phyloP scores from a whole-genome alignment of 2,888 invertebrate species.

The Philereme transversata region DNA sequence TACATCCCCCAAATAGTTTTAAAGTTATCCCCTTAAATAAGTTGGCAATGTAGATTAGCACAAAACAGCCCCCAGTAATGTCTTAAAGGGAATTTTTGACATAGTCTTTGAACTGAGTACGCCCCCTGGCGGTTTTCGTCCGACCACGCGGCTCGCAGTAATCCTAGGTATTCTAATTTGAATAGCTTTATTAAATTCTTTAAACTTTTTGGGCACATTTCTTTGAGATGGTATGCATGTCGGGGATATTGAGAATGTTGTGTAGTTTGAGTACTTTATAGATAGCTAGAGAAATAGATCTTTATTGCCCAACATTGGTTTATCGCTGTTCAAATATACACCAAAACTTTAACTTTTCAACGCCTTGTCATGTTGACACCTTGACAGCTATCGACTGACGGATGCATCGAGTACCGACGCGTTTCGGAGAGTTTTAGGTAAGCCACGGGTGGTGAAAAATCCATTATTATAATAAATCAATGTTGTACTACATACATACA shows the following conservation, averaged over 20 bases:
- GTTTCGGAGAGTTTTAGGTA: too few relatives aligned
- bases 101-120: constrained; percentile 34
- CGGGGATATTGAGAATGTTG: background rate
- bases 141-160: constrained; percentile 8
- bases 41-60: constrained; percentile 28
- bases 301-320: too few relatives aligned
- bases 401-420: too few relatives aligned
- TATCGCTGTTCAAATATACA: too few relatives aligned
- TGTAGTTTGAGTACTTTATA: background rate
- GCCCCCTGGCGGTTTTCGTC: constrained; percentile 6
- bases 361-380: too few relatives aligned
- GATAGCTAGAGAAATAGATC: too few relatives aligned
- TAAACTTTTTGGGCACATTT: constrained; percentile 8
- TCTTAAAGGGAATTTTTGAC: constrained; percentile 50
- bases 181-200: constrained; percentile 30
- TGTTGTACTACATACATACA: too few relatives aligned
- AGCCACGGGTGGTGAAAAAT: too few relatives aligned
- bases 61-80: constrained; percentile 34
- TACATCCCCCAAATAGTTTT: constrained; percentile 34
- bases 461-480: too few relatives aligned
- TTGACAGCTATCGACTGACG: too few relatives aligned
- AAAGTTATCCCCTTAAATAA: constrained; percentile 35
- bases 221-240: background rate
- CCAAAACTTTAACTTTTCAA: too few relatives aligned
- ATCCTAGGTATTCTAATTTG: constrained; percentile 26